These are phyloP conservation scores for Catostylus mosaicus DNA, from an alignment of 30 jellyfish, hydroid and myxozoan genomes.

Conservation along the genomic window DNA sequence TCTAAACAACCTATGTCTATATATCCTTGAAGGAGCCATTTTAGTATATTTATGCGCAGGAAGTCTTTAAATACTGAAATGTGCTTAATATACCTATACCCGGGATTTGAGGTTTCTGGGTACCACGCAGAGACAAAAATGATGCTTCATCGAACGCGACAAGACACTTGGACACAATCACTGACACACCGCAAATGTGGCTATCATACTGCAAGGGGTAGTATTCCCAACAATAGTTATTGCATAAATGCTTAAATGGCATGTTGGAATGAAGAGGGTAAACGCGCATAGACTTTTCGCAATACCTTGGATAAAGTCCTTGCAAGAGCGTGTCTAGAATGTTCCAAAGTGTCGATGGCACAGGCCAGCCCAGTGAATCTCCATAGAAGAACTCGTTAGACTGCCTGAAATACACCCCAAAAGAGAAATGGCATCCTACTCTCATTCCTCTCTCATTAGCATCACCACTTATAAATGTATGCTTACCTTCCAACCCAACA, in stretches of 20 bases:
- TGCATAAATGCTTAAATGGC: background rate
- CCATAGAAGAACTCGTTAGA: constrained; percentile 2
- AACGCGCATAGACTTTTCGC: too few relatives aligned
- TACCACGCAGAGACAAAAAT: background rate
- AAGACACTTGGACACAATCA: background rate
- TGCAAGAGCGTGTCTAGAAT: background rate
- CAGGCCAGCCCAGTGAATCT: constrained; percentile 41
- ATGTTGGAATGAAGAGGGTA: background rate
- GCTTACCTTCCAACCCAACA: background rate
- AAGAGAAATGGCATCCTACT: constrained; percentile 8
- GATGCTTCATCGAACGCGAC: background rate
- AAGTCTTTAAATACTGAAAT: background rate
- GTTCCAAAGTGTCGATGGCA: background rate
- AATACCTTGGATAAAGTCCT: background rate
- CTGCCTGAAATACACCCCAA: constrained; percentile 20
- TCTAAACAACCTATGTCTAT: too few relatives aligned
- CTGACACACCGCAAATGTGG: background rate
- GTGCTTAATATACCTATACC: background rate
- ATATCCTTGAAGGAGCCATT: background rate
- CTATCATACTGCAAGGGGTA: background rate
- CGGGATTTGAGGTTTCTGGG: background rate
- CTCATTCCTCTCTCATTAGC: background rate
- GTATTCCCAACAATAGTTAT: background rate
- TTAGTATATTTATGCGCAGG: background rate
- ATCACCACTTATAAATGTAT: background rate